Base-by-base conservation (phyloP, 2,888 invertebrate species). In the Meloe dianella region DNA sequence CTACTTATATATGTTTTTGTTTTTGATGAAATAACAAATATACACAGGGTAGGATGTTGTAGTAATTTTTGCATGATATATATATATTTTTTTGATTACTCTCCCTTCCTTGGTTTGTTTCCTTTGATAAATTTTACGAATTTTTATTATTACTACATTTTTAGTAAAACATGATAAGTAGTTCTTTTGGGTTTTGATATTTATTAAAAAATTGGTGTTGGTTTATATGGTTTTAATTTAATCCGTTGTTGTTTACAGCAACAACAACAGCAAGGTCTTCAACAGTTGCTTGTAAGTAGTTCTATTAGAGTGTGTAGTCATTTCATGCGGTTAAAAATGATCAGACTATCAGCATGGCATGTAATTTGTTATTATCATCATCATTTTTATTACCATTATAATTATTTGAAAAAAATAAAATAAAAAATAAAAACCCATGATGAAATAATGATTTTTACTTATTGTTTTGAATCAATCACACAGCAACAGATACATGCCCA, bases 261-360 rank as follows among this genome's bases (percentile, higher is more conserved):
- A 90, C 93, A 94, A 86, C 94, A 94, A 86, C 94, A 94, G 87
- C 94, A 94, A 85, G 94, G 94, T 85, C 90, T 95, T 79, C 94
- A 94, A 85, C 94, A 94, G 87, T 90, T 95, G 87, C 90, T 95
- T 91, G 95, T 95, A 91, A 92, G 94, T 92, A 85, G 84, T 80
- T 80, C 73, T 78, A 70, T 68, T 66, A 72, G 78, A 63, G 73
- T n/a, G n/a, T n/a, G 81, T 41, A 41, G 41, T 41, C 17, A 41
- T 82, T 76, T 74, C 83, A 61, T 60, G 54, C 58, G 64, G 64
- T 67, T 67, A 58, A n/a, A n/a, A 65, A 32, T 58, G 62, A 60
- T 17, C 41, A 41, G 17, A 41, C 41, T 20, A 51, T 71, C 68
- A 64, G 68, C 68, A 66, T 68, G 68, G 65, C 65, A 65, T 68